These are phyloP conservation scores for Idaea straminata DNA, from an alignment of 2,888 invertebrate genomes.

Conservation along the genomic window DNA sequence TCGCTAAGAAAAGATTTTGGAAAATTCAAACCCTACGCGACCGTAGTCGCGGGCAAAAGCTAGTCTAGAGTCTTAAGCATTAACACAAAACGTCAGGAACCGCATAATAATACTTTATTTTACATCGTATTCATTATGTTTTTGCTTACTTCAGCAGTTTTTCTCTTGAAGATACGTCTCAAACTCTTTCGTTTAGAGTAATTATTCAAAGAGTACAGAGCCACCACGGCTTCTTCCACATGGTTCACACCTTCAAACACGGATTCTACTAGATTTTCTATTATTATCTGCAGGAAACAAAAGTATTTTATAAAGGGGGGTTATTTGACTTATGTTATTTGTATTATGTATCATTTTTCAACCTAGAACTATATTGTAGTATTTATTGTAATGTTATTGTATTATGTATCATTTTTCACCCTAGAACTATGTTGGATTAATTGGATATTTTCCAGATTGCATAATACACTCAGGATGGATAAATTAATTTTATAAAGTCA, in stretches of 20 bases:
- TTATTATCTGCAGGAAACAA: conserved; percentile 79
- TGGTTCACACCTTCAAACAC: conserved; percentile 90
- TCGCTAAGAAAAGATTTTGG: no score
- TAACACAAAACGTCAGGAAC: no score
- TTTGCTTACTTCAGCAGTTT: conserved; percentile 79
- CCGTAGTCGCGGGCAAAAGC: no score
- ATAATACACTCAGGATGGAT: not conserved
- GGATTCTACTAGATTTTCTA: conserved; percentile 89
- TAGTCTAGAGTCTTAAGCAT: no score
- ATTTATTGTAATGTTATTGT: no score
- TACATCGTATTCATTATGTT: conserved; percentile 7
- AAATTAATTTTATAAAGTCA: not conserved
- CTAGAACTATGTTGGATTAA: not conserved
- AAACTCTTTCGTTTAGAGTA: conserved; percentile 88
- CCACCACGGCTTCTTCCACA: conserved; percentile 89
- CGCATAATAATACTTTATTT: no score
- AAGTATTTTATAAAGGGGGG: no score
- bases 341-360: no score
- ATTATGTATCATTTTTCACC: no score
- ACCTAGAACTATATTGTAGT: no score
- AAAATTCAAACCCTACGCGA: no score
- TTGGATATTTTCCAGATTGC: not conserved
- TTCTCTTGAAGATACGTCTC: conserved; percentile 83
- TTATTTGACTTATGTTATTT: no score
- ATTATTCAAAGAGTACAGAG: conserved; percentile 87